These are phyloP conservation scores for Cyphomyrus plagiostoma DNA, from an alignment of 2,113 vertebrate genomes.

Conservation along the genomic window DNA sequence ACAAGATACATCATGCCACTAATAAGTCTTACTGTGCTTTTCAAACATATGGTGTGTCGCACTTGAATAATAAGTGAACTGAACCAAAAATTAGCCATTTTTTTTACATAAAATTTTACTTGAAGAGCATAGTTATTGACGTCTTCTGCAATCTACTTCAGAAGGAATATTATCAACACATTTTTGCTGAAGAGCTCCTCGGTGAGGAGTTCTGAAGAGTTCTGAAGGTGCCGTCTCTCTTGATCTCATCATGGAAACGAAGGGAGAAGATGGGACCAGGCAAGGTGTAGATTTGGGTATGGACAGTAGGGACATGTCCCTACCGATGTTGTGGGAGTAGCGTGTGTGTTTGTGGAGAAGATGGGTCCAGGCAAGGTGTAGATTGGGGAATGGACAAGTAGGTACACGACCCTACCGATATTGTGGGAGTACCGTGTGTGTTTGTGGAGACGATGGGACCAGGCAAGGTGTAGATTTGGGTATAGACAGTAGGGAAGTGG, in stretches of 20 bases:
- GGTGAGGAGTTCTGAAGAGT: constrained; percentile 60
- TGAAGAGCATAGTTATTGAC: neutral
- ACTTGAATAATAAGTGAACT: neutral
- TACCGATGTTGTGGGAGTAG: too few relatives aligned
- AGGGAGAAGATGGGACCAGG: constrained; percentile 58
- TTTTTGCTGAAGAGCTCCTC: constrained; percentile 82
- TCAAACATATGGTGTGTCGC: neutral
- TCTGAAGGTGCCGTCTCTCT: constrained; percentile 65
- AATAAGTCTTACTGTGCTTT: neutral
- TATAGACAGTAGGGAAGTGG: too few relatives aligned
- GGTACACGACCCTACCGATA: constrained; percentile 19
- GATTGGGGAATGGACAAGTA: too few relatives aligned
- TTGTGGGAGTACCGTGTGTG: too few relatives aligned
- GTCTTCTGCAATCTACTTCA: neutral
- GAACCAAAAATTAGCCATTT: neutral
- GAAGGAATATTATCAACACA: constrained; percentile 50
- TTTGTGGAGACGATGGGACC: constrained; percentile 41
- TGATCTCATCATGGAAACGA: constrained; percentile 86
- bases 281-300: neutral
- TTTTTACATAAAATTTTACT: neutral
- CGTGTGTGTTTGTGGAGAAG: too few relatives aligned
- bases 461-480: neutral
- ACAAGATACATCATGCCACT: neutral
- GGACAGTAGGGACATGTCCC: too few relatives aligned
- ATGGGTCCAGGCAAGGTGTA: too few relatives aligned